phyloP scores from a whole-genome alignment of 2,797 vertebrate species.

The Gambelia wislizenii region DNA sequence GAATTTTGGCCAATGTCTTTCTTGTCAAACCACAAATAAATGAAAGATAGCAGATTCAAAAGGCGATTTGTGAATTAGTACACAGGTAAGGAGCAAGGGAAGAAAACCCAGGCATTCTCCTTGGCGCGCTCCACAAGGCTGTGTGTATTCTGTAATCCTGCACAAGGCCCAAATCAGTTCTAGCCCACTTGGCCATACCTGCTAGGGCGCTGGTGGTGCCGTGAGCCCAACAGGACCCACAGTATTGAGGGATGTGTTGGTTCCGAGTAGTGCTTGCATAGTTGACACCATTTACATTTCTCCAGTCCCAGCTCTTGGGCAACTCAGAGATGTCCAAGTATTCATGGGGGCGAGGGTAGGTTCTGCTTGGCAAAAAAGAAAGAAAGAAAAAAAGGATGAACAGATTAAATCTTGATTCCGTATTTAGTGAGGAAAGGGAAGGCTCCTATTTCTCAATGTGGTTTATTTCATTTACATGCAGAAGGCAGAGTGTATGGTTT shows the following conservation, averaged over 20 bases:
- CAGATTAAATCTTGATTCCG: rapidly evolving
- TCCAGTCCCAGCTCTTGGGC: constrained; percentile 93
- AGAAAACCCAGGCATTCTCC: background rate
- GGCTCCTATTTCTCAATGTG: too few relatives aligned
- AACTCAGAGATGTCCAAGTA: constrained; percentile 81
- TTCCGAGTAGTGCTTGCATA: constrained; percentile 92
- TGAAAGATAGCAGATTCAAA: too few relatives aligned
- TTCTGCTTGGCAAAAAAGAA: constrained; percentile 75
- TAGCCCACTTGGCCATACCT: constrained; percentile 74
- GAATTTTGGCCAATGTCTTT: too few relatives aligned
- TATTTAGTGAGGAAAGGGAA: rapidly evolving
- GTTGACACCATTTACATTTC: constrained; percentile 87
- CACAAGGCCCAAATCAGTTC: background rate
- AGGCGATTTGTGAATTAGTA: background rate
- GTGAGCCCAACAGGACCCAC: constrained; percentile 97
- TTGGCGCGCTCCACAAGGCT: too few relatives aligned
- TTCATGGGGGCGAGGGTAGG: constrained; percentile 86
- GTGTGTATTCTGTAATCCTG: background rate
- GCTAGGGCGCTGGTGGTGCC: constrained; percentile 95
- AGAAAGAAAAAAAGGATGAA: rapidly evolving
- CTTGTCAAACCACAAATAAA: background rate
- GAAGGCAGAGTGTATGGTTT: background rate
- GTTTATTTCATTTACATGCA: background rate
- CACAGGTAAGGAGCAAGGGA: background rate
- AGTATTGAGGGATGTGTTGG: constrained; percentile 98